Conservation (phyloP, 2,888 invertebrate genomes). For the Monochamus alternatus region DNA sequence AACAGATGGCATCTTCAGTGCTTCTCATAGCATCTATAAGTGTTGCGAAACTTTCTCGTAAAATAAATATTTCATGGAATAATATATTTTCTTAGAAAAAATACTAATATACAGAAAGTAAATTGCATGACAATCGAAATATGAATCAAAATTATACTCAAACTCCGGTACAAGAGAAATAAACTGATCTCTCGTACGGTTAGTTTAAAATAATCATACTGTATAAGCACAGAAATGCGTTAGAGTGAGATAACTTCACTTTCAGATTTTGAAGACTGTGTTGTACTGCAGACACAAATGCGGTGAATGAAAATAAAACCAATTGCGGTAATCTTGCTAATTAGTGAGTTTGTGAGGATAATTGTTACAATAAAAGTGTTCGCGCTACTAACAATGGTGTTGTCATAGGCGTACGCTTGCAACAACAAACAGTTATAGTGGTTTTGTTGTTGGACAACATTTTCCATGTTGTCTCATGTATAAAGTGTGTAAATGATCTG, state of each 20-base stretch:
- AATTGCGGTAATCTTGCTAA: constrained; percentile 26
- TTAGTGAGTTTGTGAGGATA: constrained; percentile 18
- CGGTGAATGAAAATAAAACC: constrained; percentile 11
- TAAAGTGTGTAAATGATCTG: no score
- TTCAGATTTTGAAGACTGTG: constrained; percentile 7
- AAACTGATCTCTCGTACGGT: no score
- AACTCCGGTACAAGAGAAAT: no score
- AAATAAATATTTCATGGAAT: no score
- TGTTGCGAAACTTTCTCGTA: no score
- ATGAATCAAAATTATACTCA: no score
- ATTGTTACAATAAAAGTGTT: constrained; percentile 31
- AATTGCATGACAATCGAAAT: no score
- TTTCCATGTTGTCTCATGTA: not conserved
- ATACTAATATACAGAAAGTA: no score
- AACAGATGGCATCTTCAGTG: no score
- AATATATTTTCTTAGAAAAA: no score
- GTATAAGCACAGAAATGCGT: not conserved
- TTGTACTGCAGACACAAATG: not conserved
- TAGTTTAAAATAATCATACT: no score
- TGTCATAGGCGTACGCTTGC: not conserved
- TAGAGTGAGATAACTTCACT: constrained; percentile 12
- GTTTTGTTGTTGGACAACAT: not conserved
- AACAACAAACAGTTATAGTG: not conserved
- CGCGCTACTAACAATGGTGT: not conserved
- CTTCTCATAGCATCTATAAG: no score